phyloP scores from a whole-genome alignment of 2,113 vertebrate species.

The Rafetus swinhoei region DNA sequence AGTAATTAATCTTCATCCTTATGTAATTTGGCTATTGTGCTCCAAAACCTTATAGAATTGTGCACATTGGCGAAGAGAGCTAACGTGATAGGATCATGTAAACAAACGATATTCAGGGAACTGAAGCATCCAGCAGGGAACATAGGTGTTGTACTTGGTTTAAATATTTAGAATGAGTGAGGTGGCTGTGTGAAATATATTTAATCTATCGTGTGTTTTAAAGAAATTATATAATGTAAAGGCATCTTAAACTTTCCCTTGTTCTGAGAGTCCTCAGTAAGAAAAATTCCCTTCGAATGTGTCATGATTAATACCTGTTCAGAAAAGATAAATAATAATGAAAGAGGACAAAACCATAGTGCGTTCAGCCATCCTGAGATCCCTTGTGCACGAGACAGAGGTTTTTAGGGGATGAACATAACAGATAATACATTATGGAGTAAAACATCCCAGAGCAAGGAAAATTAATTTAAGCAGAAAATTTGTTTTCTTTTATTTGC shows the following conservation, averaged over 20 bases:
- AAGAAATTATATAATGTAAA: conserved; percentile 72
- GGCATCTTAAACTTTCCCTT: conserved; percentile 70
- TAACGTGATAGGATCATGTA: conserved; percentile 49
- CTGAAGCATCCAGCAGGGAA: conserved; percentile 63
- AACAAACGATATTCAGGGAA: conserved; percentile 28
- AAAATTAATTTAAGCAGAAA: conserved; percentile 41
- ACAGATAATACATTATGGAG: conserved; percentile 67
- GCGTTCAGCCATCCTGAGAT: conserved; percentile 66
- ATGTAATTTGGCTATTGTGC: neutral
- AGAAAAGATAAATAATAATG: conserved; percentile 79
- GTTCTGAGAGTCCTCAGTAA: conserved; percentile 63
- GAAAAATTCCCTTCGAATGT: conserved; percentile 69
- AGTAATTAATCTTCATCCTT: neutral
- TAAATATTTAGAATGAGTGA: conserved; percentile 53
- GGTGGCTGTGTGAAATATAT: conserved; percentile 55
- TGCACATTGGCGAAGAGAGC: neutral
- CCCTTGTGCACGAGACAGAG: conserved; percentile 44
- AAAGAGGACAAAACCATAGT: conserved; percentile 57
- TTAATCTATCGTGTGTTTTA: conserved; percentile 62
- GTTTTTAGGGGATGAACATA: conserved; percentile 67
- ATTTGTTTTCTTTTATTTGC: conserved; percentile 38
- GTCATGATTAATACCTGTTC: conserved; percentile 71
- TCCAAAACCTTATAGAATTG: conserved; percentile 18
- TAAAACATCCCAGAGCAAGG: conserved; percentile 43
- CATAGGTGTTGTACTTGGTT: conserved; percentile 50